Evolutionary conservation across 2,888 invertebrate genomes (phyloP), one percentile per base, ranked within the genome.

Genomic region (Nebria salina): DNA sequence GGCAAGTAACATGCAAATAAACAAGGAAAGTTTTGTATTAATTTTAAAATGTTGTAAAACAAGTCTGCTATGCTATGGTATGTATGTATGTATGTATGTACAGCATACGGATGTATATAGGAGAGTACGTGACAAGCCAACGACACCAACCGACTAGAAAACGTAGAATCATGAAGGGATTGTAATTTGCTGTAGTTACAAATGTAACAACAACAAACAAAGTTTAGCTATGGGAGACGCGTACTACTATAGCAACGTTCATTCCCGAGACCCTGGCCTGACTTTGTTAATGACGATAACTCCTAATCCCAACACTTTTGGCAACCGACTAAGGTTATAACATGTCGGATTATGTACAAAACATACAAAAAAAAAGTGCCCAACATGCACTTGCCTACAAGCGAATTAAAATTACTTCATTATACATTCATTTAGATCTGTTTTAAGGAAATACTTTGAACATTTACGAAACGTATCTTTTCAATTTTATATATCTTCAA

Each of bases 141-240:
- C 54, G 54, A 54, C 54, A 54, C 54, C 54, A 54, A 54, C 54
- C 54, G 54, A 54, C 54, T 54, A 54, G 54, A 54, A 54, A 54
- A 54, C 54, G 54, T 54, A 54, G 11, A 54, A 54, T 54, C 54
- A 54, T 54, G 54, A 54, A 54, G 54, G 54, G 54, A 54, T 54
- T 54, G 54, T 54, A 54, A 54, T 54, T 54, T 54, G 54, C 54
- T 54, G 54, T 54, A 54, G 54, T 54, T 54, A 54, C 54, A 54
- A 54, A 54, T 54, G 54, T 54, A 54, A 54, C 54, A 54, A 43
- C 43, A 43, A 54, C 54, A 54, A 54, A 54, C 54, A 54, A 54
- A 54, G 54, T 54, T 54, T 54, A 13, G 54, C 11, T 13, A 54
- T 54, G 54, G 54, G 6, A 54, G 54, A 54, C 54, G 54, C 54